phyloP scores from a whole-genome alignment of 2,888 invertebrate species.

The Rhyacophila evoluta region DNA sequence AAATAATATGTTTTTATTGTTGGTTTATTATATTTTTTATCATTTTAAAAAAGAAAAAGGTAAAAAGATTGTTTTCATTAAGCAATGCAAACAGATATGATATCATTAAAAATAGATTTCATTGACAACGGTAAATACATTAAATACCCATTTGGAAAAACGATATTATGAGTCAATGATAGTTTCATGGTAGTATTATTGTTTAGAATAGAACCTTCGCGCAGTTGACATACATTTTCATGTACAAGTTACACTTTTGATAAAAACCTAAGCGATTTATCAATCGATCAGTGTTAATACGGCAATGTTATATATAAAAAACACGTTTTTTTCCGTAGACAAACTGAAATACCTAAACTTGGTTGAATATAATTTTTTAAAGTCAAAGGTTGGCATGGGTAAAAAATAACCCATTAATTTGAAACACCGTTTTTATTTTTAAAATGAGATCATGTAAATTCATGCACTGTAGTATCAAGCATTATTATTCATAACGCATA shows the following conservation, averaged over 20 bases:
- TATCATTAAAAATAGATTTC: conserved; percentile 13
- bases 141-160: conserved; percentile 36
- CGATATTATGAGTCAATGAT: not conserved
- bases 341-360: no score
- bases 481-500: no score
- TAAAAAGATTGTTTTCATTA: not conserved
- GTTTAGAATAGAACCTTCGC: not conserved
- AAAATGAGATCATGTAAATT: no score
- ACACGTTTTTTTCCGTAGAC: not conserved
- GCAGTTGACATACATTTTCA: not conserved
- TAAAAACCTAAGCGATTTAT: conserved; percentile 38
- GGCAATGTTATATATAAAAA: not conserved
- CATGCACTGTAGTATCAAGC: no score
- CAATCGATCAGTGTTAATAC: conserved; percentile 45
- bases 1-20: not conserved
- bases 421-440: no score
- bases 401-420: no score
- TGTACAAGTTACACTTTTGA: not conserved
- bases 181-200: not conserved
- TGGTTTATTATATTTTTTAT: not conserved
- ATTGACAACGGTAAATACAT: conserved; percentile 25
- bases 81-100: not conserved
- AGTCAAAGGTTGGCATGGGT: no score
- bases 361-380: no score
- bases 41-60: not conserved